phyloP scores from a whole-genome alignment of 2,888 invertebrate species.

The Lochmaea capreae region DNA sequence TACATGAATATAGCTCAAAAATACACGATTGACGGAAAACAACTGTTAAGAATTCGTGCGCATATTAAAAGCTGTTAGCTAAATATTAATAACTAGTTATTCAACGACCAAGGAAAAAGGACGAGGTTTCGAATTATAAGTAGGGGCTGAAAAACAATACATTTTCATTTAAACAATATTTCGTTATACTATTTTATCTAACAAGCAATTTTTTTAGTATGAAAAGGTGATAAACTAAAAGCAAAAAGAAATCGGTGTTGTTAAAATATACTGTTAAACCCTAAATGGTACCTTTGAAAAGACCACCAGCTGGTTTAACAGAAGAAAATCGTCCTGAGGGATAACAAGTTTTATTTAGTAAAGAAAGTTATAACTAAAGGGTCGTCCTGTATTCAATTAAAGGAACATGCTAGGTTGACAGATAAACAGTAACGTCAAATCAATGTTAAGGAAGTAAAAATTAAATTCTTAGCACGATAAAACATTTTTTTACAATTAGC shows the following conservation, averaged over 20 bases:
- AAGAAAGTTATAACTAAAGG: neutral
- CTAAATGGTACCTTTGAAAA: conserved; percentile 62
- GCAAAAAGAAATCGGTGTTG: conserved; percentile 7
- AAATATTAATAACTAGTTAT: conserved; percentile 55
- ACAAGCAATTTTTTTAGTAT: conserved; percentile 23
- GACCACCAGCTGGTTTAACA: conserved; percentile 61
- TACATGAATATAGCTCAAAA: too few relatives aligned
- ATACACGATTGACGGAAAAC: too few relatives aligned
- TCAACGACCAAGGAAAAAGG: conserved; percentile 71
- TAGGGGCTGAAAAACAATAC: conserved; percentile 68
- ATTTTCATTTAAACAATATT: conserved; percentile 13
- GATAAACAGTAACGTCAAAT: neutral
- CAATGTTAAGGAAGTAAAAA: too few relatives aligned
- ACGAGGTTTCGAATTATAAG: conserved; percentile 72
- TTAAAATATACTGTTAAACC: conserved; percentile 41
- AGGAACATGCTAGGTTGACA: neutral
- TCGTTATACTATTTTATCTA: conserved; percentile 55
- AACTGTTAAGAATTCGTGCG: neutral
- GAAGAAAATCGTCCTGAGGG: conserved; percentile 61
- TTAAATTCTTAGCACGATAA: too few relatives aligned
- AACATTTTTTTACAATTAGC: too few relatives aligned
- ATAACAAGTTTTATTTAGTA: conserved; percentile 40
- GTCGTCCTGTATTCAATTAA: neutral
- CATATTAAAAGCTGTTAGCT: conserved; percentile 44
- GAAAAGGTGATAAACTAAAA: conserved; percentile 12